Conservation (phyloP, 2,888 invertebrate species). For the Toxonevra muliebris region DNA sequence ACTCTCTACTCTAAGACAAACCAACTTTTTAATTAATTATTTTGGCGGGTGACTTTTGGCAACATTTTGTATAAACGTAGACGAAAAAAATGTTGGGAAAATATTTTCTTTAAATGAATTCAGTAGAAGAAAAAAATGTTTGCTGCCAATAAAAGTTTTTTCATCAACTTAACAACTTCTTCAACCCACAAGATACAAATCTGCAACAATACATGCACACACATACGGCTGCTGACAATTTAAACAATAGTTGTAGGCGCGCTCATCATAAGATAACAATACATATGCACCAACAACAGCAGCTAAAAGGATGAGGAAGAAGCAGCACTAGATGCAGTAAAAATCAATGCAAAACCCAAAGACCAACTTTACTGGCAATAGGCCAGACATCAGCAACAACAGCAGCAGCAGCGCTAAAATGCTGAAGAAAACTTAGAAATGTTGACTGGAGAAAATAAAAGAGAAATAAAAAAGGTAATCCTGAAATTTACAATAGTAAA, state of each 20-base stretch:
- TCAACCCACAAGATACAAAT: not conserved
- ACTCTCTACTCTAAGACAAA: too few species aligned
- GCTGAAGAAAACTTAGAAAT: conserved; percentile 1
- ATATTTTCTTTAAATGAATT: not conserved
- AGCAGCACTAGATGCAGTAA: not conserved
- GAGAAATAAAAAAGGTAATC: conserved; percentile 5
- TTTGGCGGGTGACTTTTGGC: too few species aligned
- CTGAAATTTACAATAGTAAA: too few species aligned
- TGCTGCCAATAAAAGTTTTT: conserved; percentile 53
- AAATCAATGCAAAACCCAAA: conserved; percentile 48
- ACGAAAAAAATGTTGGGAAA: too few species aligned
- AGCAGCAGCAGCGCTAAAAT: not conserved
- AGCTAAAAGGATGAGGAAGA: not conserved
- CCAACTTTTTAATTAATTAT: too few species aligned
- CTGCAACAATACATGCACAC: not conserved
- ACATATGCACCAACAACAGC: too few species aligned
- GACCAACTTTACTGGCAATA: conserved; percentile 55
- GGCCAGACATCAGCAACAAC: conserved; percentile 34
- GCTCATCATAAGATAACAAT: too few species aligned
- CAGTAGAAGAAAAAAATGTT: not conserved
- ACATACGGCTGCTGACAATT: not conserved
- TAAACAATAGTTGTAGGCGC: not conserved
- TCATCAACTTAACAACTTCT: conserved; percentile 50
- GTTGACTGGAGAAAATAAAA: not conserved
- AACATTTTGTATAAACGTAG: too few species aligned